These are phyloP conservation scores for Danionella dracula DNA, from an alignment of 2,797 vertebrate species.

Conservation along the genomic window DNA sequence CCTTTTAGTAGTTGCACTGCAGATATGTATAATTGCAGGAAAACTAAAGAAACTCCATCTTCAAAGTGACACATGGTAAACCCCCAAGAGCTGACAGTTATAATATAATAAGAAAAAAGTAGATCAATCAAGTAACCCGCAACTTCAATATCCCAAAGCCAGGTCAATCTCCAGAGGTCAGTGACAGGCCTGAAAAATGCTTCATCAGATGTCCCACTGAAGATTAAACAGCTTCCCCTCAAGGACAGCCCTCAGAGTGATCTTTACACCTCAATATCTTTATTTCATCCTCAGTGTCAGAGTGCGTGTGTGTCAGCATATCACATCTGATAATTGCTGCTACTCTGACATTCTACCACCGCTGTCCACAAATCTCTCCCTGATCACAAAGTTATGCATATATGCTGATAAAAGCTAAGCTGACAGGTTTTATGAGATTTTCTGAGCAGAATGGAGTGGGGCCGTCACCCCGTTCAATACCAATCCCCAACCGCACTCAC, in stretches of 20 bases:
- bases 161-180: conserved; percentile 5
- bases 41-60: no score
- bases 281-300: conserved; percentile 16
- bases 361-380: conserved; percentile 19
- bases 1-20: no score
- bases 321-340: conserved; percentile 15
- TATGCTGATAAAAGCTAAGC: conserved; percentile 35
- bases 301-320: not conserved
- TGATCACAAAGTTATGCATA: conserved; percentile 4
- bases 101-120: not conserved
- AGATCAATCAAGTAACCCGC: not conserved
- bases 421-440: conserved; percentile 31
- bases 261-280: not conserved
- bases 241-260: conserved; percentile 7
- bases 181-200: conserved; percentile 26
- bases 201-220: not conserved
- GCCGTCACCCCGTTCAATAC: not conserved
- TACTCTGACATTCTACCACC: conserved; percentile 13
- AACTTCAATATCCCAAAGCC: not conserved
- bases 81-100: not conserved
- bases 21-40: no score
- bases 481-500: conserved; percentile 14
- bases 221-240: conserved; percentile 21
- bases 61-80: no score
- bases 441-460: not conserved